phyloP scores from a whole-genome alignment of 2,113 vertebrate genomes.

The Hucho hucho region DNA sequence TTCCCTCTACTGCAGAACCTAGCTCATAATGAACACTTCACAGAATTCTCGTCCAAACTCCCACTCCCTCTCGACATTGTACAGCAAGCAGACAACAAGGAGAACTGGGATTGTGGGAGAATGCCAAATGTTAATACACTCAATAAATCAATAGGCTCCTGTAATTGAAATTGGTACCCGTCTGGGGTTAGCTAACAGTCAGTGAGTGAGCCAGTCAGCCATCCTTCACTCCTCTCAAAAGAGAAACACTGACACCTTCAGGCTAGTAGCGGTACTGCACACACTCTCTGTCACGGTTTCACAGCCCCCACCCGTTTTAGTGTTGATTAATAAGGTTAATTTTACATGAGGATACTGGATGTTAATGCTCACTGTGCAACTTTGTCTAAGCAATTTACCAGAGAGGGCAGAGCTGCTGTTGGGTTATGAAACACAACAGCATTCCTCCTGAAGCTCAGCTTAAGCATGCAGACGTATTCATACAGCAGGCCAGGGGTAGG shows the following conservation, averaged over 20 bases:
- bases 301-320: slow-evolving; percentile 40
- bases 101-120: slow-evolving; percentile 55
- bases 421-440: slow-evolving; percentile 73
- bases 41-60: slow-evolving; percentile 10
- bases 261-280: slow-evolving; percentile 53
- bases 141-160: slow-evolving; percentile 70
- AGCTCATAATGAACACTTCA: slow-evolving; percentile 1
- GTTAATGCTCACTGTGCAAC: slow-evolving; percentile 50
- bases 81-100: slow-evolving; percentile 41
- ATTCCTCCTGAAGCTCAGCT: slow-evolving; percentile 69
- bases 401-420: slow-evolving; percentile 58
- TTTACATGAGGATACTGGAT: slow-evolving; percentile 66
- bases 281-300: background rate
- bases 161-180: slow-evolving; percentile 62
- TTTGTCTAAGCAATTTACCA: slow-evolving; percentile 73
- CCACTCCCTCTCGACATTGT: slow-evolving; percentile 39
- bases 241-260: slow-evolving; percentile 72
- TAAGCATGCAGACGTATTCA: slow-evolving; percentile 75
- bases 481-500: slow-evolving; percentile 20
- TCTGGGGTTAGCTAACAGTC: slow-evolving; percentile 11
- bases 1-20: slow-evolving; percentile 19
- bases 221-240: slow-evolving; percentile 25
- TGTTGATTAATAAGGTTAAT: slow-evolving; percentile 75
- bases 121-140: slow-evolving; percentile 71
- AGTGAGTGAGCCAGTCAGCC: background rate